These are phyloP conservation scores for Hafferia zeledoni DNA, from an alignment of 2,797 vertebrate genomes.

Conservation along the genomic window DNA sequence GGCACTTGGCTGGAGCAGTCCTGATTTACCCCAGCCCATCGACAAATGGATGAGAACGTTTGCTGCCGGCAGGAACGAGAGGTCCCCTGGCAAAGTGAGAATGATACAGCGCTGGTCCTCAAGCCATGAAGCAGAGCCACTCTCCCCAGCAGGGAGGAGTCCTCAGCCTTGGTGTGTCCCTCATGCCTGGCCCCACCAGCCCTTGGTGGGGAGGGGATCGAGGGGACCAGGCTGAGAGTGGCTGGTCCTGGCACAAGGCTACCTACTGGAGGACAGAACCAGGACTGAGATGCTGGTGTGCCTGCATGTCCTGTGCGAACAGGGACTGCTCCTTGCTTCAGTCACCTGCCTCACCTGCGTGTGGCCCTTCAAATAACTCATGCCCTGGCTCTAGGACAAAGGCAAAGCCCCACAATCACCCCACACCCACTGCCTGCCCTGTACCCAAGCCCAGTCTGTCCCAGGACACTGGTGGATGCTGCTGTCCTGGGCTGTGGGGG, in stretches of 20 bases:
- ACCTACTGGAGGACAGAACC: background rate
- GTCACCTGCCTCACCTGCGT: background rate
- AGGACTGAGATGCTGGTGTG: rapidly evolving
- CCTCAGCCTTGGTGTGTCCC: background rate
- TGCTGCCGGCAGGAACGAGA: background rate
- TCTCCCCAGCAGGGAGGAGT: background rate
- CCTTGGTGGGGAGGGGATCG: background rate
- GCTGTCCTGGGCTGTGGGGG: background rate
- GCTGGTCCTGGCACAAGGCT: background rate
- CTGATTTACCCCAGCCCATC: slow-evolving; percentile 12
- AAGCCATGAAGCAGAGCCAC: background rate
- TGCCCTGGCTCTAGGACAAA: rapidly evolving
- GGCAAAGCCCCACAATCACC: background rate
- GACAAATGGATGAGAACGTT: slow-evolving; percentile 35
- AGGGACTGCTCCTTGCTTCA: background rate
- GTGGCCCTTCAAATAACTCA: background rate
- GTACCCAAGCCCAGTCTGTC: background rate
- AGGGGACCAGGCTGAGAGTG: background rate
- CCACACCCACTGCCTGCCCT: background rate
- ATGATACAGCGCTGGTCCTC: background rate
- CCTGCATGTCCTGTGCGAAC: rapidly evolving
- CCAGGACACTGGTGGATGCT: background rate
- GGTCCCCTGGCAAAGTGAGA: slow-evolving; percentile 14
- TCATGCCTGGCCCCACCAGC: background rate
- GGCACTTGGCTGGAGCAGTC: background rate